Conservation (phyloP, 2,113 vertebrate genomes). For the Varanus salvator region DNA sequence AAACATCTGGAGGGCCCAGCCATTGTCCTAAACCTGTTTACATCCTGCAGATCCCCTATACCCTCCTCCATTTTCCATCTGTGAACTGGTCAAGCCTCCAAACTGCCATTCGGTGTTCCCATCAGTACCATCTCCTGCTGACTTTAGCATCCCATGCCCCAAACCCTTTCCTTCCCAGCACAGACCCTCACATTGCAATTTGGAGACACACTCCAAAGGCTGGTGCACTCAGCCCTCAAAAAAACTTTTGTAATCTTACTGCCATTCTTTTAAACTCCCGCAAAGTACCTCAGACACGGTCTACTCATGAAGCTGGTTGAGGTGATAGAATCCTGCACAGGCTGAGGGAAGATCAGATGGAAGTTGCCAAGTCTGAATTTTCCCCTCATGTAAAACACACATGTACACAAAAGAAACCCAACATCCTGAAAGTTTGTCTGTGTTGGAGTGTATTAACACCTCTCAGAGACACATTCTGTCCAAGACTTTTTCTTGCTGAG, state of each 20-base stretch:
- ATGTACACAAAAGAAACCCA: neutral
- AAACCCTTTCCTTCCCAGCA: neutral
- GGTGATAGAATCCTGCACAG: neutral
- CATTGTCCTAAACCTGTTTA: no score
- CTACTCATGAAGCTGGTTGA: neutral
- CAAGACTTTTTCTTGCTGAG: no score
- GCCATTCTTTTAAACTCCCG: neutral
- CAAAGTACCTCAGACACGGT: neutral
- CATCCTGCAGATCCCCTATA: neutral
- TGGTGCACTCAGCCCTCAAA: neutral
- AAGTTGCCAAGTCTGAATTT: neutral
- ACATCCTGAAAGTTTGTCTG: no score
- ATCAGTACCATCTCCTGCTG: neutral
- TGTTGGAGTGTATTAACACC: no score
- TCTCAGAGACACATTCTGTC: no score
- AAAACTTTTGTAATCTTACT: neutral
- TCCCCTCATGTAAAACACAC: neutral
- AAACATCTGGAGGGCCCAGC: no score
- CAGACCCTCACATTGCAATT: neutral
- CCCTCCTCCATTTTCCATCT: neutral
- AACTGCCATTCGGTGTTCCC: neutral
- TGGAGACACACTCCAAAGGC: neutral
- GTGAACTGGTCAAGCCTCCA: neutral
- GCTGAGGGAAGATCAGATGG: neutral
- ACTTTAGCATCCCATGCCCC: neutral